Evolutionary conservation across 2,888 invertebrate genomes (phyloP), one percentile per base, ranked within the genome.

Genomic region (Drosophila macrospina): DNA sequence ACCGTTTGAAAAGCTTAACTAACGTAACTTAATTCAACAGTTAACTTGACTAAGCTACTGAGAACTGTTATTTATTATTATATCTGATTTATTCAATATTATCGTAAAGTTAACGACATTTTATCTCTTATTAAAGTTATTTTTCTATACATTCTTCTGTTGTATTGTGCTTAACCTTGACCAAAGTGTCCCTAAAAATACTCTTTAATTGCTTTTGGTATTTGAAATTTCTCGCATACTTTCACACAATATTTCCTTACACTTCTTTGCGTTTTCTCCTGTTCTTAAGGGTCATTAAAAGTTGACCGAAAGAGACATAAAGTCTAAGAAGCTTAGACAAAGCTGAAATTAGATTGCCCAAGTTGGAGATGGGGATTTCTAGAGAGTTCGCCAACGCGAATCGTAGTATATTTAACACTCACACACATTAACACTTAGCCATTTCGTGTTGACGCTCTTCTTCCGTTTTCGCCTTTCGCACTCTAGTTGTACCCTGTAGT

Each of bases 401-500:
- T 47, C 39, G 47, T 44, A 34, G 16, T 26, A 56, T 45, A 55
- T 28, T 45, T 37, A 47, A 11, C 71, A 78, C 76, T 60, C 86
- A 61, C 78, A 70, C 73, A 73, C 76, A 80, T 86, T 84, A 84
- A 67, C 86, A 86, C 84, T 86, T 86, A 69, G 63, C 68, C 75
- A 66, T 54, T 37, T 65, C 32, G 60, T 42, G 30, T 55, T 20
- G 39, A n/a, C 61, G 51, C 50, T 56, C 24, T 51, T 61, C 20
- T 39, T 63, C 56, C 52, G 34, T 37, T 54, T 44, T n/a, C 39
- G 48, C 50, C 16, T 50, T 44, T n/a, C 69, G 20, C 5, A 7
- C 24, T 20, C 20, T 20, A 20, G 2, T 5, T 1, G 28, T 30
- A 61, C 73, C 60, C 50, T 67, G n/a, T 4, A 39, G 1, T 1